phyloP scores from a whole-genome alignment of 1,140 invertebrate species.

The Zaprionus tsacasi region DNA sequence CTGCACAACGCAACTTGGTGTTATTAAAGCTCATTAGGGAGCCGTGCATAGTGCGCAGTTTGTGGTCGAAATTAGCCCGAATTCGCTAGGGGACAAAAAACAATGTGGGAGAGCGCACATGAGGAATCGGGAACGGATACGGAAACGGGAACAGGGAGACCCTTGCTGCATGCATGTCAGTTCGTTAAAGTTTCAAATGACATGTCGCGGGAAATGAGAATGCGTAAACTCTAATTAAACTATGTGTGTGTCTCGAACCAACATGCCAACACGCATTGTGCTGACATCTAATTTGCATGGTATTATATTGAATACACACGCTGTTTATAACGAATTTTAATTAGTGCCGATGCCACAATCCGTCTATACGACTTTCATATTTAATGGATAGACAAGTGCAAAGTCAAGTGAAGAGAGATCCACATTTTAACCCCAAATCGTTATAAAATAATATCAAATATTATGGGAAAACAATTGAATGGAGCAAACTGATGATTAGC shows the following conservation, averaged over 20 bases:
- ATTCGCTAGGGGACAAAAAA: background rate
- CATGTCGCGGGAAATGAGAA: background rate
- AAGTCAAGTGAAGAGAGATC: no score
- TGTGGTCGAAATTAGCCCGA: background rate
- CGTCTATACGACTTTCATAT: no score
- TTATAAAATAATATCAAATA: no score
- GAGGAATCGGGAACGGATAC: no score
- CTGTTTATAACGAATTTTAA: no score
- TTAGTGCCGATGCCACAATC: no score
- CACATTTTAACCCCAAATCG: no score
- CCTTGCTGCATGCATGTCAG: background rate
- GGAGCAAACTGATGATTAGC: no score
- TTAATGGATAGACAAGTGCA: no score
- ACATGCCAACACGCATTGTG: background rate
- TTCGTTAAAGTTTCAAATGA: background rate
- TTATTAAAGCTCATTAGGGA: constrained; percentile 1
- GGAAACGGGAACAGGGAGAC: no score
- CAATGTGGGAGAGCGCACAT: background rate
- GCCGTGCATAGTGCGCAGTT: background rate
- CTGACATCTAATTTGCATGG: background rate
- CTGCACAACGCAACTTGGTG: background rate
- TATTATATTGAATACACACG: no score
- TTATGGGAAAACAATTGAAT: no score
- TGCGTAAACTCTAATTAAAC: background rate
- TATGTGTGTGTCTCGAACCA: background rate